phyloP scores from a whole-genome alignment of 2,888 invertebrate genomes.

The Microplitis deprimator region DNA sequence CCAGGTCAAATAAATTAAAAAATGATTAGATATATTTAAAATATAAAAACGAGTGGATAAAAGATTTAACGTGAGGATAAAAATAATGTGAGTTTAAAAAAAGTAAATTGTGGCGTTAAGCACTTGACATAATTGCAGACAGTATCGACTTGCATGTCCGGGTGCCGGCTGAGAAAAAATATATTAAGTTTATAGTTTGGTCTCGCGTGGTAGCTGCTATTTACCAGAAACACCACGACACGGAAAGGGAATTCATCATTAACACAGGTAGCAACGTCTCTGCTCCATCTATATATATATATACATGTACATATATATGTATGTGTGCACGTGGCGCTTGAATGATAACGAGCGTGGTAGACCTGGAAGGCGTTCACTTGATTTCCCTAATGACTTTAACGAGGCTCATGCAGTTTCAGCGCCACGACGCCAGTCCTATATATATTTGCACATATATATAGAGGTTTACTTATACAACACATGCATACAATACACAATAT shows the following conservation, averaged over 20 bases:
- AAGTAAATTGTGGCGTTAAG: background rate
- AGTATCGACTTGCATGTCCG: background rate
- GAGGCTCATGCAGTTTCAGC: conserved; percentile 42
- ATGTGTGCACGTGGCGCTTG: conserved; percentile 28
- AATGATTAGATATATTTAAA: background rate
- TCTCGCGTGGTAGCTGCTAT: background rate
- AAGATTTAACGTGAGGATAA: background rate
- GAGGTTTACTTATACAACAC: background rate
- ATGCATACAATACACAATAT: conserved; percentile 10
- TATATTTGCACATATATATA: conserved; percentile 13
- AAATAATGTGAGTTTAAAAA: background rate
- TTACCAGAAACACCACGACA: background rate
- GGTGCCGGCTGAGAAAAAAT: background rate
- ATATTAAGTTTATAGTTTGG: background rate
- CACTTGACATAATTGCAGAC: conserved; percentile 1
- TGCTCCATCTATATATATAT: background rate
- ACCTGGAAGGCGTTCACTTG: conserved; percentile 48
- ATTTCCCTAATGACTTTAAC: conserved; percentile 56
- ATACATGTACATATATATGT: conserved; percentile 13
- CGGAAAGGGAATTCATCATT: background rate
- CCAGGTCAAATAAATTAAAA: background rate
- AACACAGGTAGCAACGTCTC: background rate
- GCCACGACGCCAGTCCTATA: background rate
- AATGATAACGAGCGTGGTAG: conserved; percentile 44
- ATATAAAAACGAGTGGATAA: background rate